Percentiles rank a stretch among this genome's conserved stretches.
Evolutionary conservation across 2,888 invertebrate species (phyloP).

Genomic region (Acheta domesticus): DNA sequence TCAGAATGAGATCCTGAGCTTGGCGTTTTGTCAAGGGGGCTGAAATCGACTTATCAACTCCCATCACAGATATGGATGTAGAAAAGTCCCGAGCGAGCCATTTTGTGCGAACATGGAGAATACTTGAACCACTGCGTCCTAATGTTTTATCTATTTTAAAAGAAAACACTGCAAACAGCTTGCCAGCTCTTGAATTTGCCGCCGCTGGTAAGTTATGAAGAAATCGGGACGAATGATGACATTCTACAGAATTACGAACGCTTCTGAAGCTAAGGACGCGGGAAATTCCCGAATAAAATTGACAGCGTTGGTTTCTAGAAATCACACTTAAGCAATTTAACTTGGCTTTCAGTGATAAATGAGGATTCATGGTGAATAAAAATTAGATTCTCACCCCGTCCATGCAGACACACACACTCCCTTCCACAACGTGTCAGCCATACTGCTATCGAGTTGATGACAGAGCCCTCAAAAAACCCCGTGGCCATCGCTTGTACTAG

Average conservation of each 20-base stretch:
- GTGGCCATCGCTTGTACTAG: too few relatives aligned
- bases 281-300: slow-evolving; percentile 23
- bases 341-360: slow-evolving; percentile 20
- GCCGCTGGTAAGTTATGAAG: slow-evolving; percentile 24
- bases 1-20: slow-evolving; percentile 69
- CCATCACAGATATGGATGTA: neutral
- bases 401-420: neutral
- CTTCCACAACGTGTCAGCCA: slow-evolving; percentile 2
- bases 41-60: slow-evolving; percentile 22
- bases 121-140: neutral
- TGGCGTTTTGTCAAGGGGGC: slow-evolving; percentile 62
- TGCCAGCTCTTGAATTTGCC: slow-evolving; percentile 24
- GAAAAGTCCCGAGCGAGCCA: neutral
- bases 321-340: neutral
- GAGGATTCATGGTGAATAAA: slow-evolving; percentile 22
- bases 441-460: neutral
- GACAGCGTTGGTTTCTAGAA: slow-evolving; percentile 11
- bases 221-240: neutral
- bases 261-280: slow-evolving; percentile 21
- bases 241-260: neutral
- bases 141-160: neutral
- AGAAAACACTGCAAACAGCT: neutral
- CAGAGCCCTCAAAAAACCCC: too few relatives aligned
- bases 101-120: neutral
- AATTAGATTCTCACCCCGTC: neutral